A percentile compares a stretch with the other conserved stretches of the same genome.
These are phyloP conservation scores for Cephus cinctus DNA, from an alignment of 1,140 invertebrate species.

Conservation along the genomic window DNA sequence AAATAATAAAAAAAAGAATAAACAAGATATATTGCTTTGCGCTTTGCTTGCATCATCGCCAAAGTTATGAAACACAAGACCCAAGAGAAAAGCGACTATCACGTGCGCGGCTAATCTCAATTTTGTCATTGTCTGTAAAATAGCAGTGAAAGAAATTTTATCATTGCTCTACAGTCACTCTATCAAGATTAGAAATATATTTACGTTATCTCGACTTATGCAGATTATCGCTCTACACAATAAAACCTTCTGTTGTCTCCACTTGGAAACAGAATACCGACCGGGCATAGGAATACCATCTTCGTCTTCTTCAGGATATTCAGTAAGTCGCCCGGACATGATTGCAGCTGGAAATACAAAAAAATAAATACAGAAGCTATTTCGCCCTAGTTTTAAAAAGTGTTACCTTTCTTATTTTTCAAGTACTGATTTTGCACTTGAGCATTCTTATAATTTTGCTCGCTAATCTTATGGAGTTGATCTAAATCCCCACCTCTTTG, in stretches of 20 bases:
- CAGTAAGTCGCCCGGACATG: neutral
- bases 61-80: slow-evolving; percentile 77
- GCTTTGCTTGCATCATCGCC: slow-evolving; percentile 76
- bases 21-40: slow-evolving; percentile 75
- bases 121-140: slow-evolving; percentile 68
- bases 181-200: slow-evolving; percentile 27
- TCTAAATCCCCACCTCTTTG: slow-evolving; percentile 44
- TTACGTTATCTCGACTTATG: slow-evolving; percentile 64
- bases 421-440: slow-evolving; percentile 10
- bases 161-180: slow-evolving; percentile 8
- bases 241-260: slow-evolving; percentile 62
- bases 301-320: neutral
- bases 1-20: slow-evolving; percentile 84
- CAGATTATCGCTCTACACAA: slow-evolving; percentile 63
- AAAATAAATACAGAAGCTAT: neutral
- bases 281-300: neutral
- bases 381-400: neutral
- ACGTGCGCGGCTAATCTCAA: slow-evolving; percentile 73
- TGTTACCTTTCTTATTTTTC: slow-evolving; percentile 6
- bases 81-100: slow-evolving; percentile 74
- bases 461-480: slow-evolving; percentile 21
- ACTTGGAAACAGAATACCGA: slow-evolving; percentile 45
- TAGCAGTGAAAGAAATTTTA: slow-evolving; percentile 15
- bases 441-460: slow-evolving; percentile 15
- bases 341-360: no score